A percentile compares a stretch with the other conserved stretches of the same genome.
Evolutionary conservation across 2,113 vertebrate genomes (phyloP).

Genomic region (Ctenodactylus gundi): DNA sequence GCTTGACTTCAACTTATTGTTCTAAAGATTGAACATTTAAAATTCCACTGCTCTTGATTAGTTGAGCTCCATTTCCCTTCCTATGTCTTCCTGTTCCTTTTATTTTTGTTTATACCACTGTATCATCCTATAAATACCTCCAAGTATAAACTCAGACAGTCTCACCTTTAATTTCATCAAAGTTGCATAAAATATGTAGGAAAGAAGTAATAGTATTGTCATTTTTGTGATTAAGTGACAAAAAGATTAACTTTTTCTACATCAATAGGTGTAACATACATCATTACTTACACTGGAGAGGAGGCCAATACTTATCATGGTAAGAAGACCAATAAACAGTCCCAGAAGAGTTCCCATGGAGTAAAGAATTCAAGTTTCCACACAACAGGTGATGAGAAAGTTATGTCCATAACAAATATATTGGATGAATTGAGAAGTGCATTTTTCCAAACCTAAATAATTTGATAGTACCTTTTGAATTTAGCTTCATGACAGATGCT

Average conservation of each 20-base stretch:
- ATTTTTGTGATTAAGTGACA: no score
- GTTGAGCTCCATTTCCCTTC: neutral
- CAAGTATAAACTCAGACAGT: no score
- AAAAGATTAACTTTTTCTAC: no score
- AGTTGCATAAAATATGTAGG: no score
- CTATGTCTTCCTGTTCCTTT: neutral
- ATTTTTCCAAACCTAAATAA: neutral
- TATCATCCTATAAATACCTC: no score
- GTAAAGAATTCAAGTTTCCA: neutral
- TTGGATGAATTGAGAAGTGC: neutral
- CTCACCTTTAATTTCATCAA: no score
- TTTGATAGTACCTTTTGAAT: neutral
- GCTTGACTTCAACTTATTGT: no score
- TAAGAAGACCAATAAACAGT: accelerated
- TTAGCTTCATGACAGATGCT: neutral
- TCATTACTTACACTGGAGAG: neutral
- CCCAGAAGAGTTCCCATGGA: neutral
- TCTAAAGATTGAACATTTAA: neutral
- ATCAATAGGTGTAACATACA: neutral
- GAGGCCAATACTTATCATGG: neutral
- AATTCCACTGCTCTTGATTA: neutral
- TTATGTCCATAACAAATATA: accelerated
- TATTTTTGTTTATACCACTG: neutral
- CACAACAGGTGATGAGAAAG: neutral
- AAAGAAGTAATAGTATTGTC: no score